Evolutionary conservation across 2,113 vertebrate species (phyloP).

Genomic region (Malurus cyaneus): DNA sequence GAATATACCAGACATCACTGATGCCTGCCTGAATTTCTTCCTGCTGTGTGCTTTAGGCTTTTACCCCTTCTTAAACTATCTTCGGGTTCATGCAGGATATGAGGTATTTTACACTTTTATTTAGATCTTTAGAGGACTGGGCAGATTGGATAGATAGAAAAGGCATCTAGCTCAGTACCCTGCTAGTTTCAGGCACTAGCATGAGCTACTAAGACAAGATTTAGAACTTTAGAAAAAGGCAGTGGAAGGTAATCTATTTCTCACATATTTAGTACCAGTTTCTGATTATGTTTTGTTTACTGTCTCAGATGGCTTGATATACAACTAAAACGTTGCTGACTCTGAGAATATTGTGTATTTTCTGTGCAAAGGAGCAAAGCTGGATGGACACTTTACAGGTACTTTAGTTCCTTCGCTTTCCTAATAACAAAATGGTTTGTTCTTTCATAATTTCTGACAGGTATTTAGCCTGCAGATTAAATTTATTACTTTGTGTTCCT

Average conservation of each 20-base stretch:
- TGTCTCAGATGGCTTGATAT: not conserved
- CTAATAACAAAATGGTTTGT: not conserved
- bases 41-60: rapidly evolving
- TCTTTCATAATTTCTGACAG: not conserved
- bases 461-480: not conserved
- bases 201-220: not conserved
- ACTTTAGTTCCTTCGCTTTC: not conserved
- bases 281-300: not conserved
- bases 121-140: not conserved
- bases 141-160: not conserved
- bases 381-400: not conserved
- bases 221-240: not conserved
- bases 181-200: not conserved
- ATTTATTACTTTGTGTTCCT: not conserved
- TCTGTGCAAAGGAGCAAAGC: not conserved
- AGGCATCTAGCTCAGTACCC: not conserved
- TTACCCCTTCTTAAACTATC: not conserved
- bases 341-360: not conserved
- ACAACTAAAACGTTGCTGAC: not conserved
- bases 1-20: not conserved
- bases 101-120: not conserved
- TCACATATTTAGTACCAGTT: rapidly evolving
- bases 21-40: rapidly evolving
- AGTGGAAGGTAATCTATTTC: not conserved
- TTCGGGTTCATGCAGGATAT: not conserved